A percentile compares a stretch with the other conserved stretches of the same genome.
These are phyloP conservation scores for Gymnarchus niloticus DNA, from an alignment of 2,113 vertebrate genomes.

Conservation along the genomic window DNA sequence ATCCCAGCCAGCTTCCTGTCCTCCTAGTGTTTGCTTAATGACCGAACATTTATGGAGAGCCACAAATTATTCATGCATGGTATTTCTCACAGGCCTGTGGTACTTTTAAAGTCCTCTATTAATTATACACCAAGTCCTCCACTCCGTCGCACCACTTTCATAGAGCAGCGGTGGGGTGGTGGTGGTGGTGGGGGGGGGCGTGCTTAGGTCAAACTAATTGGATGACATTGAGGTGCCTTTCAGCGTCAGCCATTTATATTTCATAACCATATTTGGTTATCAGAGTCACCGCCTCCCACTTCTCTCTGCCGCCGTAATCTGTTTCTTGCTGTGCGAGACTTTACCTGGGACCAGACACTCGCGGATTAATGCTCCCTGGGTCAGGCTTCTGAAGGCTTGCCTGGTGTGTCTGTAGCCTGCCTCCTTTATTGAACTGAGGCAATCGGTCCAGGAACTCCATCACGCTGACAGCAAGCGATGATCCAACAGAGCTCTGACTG, in stretches of 20 bases:
- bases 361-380: neutral
- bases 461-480: neutral
- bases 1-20: neutral
- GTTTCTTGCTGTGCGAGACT: neutral
- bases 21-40: slow-evolving; percentile 2
- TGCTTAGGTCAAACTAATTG: slow-evolving; percentile 10
- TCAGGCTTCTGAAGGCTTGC: neutral
- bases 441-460: neutral
- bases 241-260: neutral
- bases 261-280: slow-evolving; percentile 11
- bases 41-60: neutral
- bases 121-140: slow-evolving; percentile 2
- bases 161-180: neutral
- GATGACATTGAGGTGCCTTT: slow-evolving; percentile 8
- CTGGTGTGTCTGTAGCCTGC: no score
- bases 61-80: slow-evolving; percentile 21
- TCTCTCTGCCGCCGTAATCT: neutral
- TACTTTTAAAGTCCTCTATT: slow-evolving; percentile 11
- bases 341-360: neutral
- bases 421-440: neutral
- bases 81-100: slow-evolving; percentile 3
- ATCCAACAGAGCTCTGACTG: neutral
- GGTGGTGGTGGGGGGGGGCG: neutral
- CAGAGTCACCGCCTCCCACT: neutral
- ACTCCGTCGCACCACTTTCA: neutral